Conservation (phyloP, 2,888 invertebrate species). For the Diadegma fenestrale region DNA sequence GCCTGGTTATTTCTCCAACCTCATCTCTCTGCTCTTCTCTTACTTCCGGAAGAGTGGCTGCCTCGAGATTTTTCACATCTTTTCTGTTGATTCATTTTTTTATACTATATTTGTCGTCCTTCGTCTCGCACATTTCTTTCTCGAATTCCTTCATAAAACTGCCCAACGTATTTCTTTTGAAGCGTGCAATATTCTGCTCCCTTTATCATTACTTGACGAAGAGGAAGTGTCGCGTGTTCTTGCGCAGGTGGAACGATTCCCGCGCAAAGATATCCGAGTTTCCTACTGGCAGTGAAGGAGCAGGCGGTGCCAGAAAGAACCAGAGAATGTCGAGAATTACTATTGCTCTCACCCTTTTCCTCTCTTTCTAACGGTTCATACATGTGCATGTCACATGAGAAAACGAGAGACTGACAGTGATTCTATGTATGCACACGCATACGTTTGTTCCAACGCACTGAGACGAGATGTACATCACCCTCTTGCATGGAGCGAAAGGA, state of each 20-base stretch:
- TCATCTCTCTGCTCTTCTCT: conserved; percentile 31
- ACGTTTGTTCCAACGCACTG: background rate
- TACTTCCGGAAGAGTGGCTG: conserved; percentile 52
- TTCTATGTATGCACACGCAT: background rate
- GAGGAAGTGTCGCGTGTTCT: conserved; percentile 45
- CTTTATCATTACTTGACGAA: conserved; percentile 50
- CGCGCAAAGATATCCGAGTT: conserved; percentile 38
- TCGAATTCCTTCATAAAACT: conserved; percentile 44
- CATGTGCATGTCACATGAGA: conserved; percentile 1
- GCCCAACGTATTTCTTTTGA: conserved; percentile 43
- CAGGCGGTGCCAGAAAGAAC: conserved; percentile 32
- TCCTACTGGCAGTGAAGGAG: conserved; percentile 3
- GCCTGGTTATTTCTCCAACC: conserved; percentile 43
- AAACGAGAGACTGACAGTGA: background rate
- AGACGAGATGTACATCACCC: background rate
- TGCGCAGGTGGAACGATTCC: conserved; percentile 53
- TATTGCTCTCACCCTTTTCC: background rate
- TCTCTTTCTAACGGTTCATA: background rate
- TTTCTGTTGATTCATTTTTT: conserved; percentile 52
- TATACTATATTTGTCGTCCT: conserved; percentile 43
- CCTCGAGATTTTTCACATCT: conserved; percentile 39
- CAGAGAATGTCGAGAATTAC: conserved; percentile 1
- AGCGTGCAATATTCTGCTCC: conserved; percentile 47
- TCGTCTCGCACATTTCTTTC: conserved; percentile 23
- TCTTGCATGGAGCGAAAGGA: conserved; percentile 31